Conservation (phyloP, 1,140 invertebrate genomes). For the Macrotrachela quadricornifera region DNA sequence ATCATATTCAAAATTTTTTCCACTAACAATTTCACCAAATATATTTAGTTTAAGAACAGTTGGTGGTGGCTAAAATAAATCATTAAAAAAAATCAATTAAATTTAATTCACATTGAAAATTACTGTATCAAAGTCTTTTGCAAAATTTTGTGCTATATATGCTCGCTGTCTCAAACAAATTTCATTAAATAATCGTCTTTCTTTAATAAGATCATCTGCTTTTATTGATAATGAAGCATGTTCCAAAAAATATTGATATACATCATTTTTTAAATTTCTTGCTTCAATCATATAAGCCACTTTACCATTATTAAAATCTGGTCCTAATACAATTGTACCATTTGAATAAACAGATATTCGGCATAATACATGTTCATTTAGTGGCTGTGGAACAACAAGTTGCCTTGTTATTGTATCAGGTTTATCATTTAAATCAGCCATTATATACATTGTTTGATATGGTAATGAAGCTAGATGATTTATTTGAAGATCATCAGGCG, state of each 20-base stretch:
- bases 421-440: constrained; percentile 20
- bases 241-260: constrained; percentile 37
- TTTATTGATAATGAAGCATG: constrained; percentile 33
- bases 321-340: constrained; percentile 33
- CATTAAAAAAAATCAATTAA: background rate
- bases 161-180: constrained; percentile 24
- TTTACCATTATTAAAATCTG: constrained; percentile 31
- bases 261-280: constrained; percentile 11
- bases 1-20: constrained; percentile 36
- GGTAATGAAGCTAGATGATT: constrained; percentile 20
- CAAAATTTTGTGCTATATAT: constrained; percentile 23
- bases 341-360: constrained; percentile 31
- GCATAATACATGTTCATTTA: constrained; percentile 33
- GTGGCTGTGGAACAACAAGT: too few relatives aligned
- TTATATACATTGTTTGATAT: constrained; percentile 27
- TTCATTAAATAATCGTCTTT: constrained; percentile 28
- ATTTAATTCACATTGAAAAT: constrained; percentile 7
- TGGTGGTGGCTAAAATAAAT: constrained; percentile 15
- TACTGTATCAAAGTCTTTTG: constrained; percentile 28
- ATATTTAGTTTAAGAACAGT: constrained; percentile 26
- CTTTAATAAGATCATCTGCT: constrained; percentile 26
- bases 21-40: constrained; percentile 35
- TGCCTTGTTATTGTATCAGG: background rate
- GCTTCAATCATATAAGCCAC: constrained; percentile 29
- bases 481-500: constrained; percentile 16